Conservation (phyloP, 1,140 invertebrate species). For the Manduca sexta region DNA sequence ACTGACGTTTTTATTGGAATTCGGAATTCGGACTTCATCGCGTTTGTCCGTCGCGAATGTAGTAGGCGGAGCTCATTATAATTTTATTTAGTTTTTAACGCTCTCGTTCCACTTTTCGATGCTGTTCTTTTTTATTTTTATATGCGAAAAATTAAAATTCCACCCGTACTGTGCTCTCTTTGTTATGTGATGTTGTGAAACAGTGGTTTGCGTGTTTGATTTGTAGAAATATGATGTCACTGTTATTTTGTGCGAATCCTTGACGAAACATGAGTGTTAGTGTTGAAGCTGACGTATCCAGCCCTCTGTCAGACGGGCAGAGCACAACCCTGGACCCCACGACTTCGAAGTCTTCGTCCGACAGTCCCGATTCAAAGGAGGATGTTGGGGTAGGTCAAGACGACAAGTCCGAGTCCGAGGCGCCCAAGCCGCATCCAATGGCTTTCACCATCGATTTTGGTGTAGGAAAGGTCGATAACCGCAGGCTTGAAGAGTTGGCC, state of each 20-base stretch:
- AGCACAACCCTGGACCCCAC: conserved; percentile 36
- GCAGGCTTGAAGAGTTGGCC: conserved; percentile 77
- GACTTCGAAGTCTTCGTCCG: conserved; percentile 37
- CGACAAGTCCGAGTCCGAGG: conserved; percentile 45
- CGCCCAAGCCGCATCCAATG: conserved; percentile 61
- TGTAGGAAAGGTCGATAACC: conserved; percentile 76
- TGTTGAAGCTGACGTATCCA: conserved; percentile 58
- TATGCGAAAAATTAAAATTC: conserved; percentile 1
- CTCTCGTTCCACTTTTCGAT: conserved; percentile 69
- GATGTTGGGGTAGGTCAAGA: conserved; percentile 45
- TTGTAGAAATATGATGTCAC: conserved; percentile 73
- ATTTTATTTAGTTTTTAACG: conserved; percentile 47
- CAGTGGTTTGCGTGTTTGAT: conserved; percentile 20
- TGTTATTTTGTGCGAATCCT: conserved; percentile 50
- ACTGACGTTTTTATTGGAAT: conserved; percentile 17
- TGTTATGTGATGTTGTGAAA: conserved; percentile 30
- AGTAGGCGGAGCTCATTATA: conserved; percentile 47
- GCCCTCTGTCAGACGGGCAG: conserved; percentile 59
- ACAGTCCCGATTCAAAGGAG: conserved; percentile 35
- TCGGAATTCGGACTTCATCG: conserved; percentile 19
- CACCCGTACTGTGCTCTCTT: background rate
- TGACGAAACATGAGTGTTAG: conserved; percentile 69
- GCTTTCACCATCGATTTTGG: conserved; percentile 83
- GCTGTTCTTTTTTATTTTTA: conserved; percentile 29
- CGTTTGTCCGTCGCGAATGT: conserved; percentile 51